Percentiles rank a stretch among this genome's conserved stretches.
phyloP scores from a whole-genome alignment of 37 sponge, comb jelly and placozoan species.

The Halisarca cf. caerulea region DNA sequence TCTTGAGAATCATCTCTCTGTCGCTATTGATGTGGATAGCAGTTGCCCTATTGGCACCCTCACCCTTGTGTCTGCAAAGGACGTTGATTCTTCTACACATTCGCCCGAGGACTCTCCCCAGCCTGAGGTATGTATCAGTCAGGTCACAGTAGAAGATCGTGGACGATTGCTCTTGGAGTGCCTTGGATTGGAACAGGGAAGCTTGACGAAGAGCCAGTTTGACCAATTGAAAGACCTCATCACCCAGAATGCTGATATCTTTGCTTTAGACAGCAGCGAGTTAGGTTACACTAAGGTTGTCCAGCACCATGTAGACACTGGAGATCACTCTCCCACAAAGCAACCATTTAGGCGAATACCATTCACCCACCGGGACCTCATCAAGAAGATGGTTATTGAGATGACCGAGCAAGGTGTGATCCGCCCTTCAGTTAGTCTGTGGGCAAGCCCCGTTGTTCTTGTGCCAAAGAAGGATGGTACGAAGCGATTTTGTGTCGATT shows the following conservation, averaged over 20 bases:
- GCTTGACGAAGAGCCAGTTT: not conserved
- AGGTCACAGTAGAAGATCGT: not conserved
- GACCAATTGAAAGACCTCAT: not conserved
- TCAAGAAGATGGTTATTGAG: slow-evolving; percentile 39
- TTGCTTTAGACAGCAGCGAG: slow-evolving; percentile 42
- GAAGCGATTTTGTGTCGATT: slow-evolving; percentile 57
- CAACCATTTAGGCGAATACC: slow-evolving; percentile 48
- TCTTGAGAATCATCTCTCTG: no score
- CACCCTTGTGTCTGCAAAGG: no score
- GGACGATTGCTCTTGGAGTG: not conserved
- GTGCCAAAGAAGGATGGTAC: slow-evolving; percentile 65
- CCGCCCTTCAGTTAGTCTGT: slow-evolving; percentile 47
- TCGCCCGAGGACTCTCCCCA: no score
- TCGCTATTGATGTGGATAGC: no score
- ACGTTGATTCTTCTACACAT: no score
- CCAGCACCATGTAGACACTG: slow-evolving; percentile 49
- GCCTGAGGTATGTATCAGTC: no score
- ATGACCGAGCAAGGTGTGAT: slow-evolving; percentile 38
- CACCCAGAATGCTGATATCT: slow-evolving; percentile 19
- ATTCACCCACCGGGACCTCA: slow-evolving; percentile 12
- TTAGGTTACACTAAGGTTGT: slow-evolving; percentile 27
- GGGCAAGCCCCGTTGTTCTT: slow-evolving; percentile 69
- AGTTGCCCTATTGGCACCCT: no score
- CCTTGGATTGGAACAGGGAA: not conserved
- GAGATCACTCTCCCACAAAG: slow-evolving; percentile 45